Evolutionary conservation across 2,797 vertebrate species (phyloP).

Genomic region (Oceanodroma leucorhoa): DNA sequence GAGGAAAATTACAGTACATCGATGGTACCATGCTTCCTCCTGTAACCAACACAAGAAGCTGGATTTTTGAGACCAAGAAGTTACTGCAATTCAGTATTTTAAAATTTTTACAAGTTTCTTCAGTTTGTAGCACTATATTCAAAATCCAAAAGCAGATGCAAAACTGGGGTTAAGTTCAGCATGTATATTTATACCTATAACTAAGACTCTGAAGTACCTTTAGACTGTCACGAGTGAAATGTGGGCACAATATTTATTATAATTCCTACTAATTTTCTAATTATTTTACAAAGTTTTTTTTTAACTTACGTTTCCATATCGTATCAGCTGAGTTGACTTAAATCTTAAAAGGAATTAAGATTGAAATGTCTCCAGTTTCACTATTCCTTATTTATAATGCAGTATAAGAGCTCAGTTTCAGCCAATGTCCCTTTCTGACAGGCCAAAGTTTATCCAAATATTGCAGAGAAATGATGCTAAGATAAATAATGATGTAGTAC

Average conservation of each 20-base stretch:
- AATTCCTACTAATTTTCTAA: not conserved
- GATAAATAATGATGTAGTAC: not conserved
- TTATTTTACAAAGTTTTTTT: not conserved
- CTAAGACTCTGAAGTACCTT: not conserved
- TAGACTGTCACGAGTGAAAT: not conserved
- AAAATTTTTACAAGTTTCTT: not conserved
- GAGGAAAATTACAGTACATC: not conserved
- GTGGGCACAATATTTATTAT: not conserved
- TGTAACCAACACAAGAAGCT: not conserved
- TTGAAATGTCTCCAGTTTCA: not conserved
- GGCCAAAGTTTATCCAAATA: not conserved
- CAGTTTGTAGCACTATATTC: not conserved
- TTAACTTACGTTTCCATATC: not conserved
- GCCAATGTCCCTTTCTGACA: not conserved
- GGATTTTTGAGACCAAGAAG: not conserved
- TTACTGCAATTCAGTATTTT: not conserved
- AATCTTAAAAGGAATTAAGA: not conserved
- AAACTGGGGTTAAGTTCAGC: not conserved
- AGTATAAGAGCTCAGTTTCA: not conserved
- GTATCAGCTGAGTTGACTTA: not conserved
- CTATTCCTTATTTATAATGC: not conserved
- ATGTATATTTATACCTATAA: not conserved
- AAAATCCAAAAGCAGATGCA: not conserved
- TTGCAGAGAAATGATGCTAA: not conserved
- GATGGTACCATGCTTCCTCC: not conserved